These are phyloP conservation scores for Terrapene triunguis DNA, from an alignment of 2,113 vertebrate genomes.

Conservation along the genomic window DNA sequence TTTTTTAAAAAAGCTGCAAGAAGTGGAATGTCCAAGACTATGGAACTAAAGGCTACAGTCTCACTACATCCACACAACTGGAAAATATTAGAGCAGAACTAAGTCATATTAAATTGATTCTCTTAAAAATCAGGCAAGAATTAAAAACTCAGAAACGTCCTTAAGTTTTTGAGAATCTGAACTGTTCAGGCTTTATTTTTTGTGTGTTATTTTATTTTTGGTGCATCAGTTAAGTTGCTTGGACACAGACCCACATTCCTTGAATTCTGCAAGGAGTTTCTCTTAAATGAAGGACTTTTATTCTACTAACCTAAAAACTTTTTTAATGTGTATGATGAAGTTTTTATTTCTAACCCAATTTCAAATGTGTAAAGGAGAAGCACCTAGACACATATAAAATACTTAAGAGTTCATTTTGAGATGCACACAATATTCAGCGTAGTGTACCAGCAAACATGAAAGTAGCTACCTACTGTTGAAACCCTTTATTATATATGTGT, in stretches of 20 bases:
- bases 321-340: background rate
- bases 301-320: background rate
- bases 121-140: background rate
- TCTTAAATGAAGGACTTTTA: background rate
- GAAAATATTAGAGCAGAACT: slow-evolving; percentile 17
- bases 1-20: slow-evolving; percentile 1
- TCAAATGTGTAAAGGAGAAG: background rate
- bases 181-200: background rate
- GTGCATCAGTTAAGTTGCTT: background rate
- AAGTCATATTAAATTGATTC: slow-evolving; percentile 41
- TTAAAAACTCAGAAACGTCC: background rate
- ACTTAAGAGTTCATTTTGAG: background rate
- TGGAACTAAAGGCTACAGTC: background rate
- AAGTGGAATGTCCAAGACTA: background rate
- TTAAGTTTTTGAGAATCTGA: background rate
- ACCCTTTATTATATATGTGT: background rate
- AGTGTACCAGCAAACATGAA: background rate
- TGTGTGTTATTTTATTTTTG: background rate
- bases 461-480: background rate
- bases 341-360: background rate
- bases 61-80: background rate
- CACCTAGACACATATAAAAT: background rate
- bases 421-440: background rate
- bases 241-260: background rate
- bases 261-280: background rate